These are phyloP conservation scores for Empis livida DNA, from an alignment of 2,888 invertebrate species.

Conservation along the genomic window DNA sequence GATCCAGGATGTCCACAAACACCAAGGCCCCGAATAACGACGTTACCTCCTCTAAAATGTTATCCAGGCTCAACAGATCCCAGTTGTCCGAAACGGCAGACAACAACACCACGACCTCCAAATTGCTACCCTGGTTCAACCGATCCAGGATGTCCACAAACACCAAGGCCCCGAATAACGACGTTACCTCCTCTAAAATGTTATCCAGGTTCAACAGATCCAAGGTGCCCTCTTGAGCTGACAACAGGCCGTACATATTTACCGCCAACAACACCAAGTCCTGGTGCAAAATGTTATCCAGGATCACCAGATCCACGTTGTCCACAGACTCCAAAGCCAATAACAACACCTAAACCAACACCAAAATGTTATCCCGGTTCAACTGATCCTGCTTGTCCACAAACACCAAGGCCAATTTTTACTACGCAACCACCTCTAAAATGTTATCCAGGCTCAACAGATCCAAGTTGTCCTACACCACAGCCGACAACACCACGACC, in stretches of 20 bases:
- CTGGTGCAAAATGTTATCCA: constrained; percentile 37
- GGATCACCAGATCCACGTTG: constrained; percentile 30
- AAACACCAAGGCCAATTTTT: constrained; percentile 7
- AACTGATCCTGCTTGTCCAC: constrained; percentile 25
- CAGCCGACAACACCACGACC: constrained; percentile 16
- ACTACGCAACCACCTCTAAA: constrained; percentile 16
- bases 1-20: constrained; percentile 12
- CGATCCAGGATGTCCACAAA: constrained; percentile 29
- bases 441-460: constrained; percentile 22
- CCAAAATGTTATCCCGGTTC: constrained; percentile 21
- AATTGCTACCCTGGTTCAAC: constrained; percentile 30
- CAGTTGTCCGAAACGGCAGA: constrained; percentile 27
- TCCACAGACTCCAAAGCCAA: constrained; percentile 12
- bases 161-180: neutral
- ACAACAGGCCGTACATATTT: neutral
- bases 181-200: constrained; percentile 20
- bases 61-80: constrained; percentile 26
- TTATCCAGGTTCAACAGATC: constrained; percentile 27
- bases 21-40: constrained; percentile 15
- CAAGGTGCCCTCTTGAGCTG: constrained; percentile 24
- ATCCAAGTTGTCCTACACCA: constrained; percentile 18
- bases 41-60: constrained; percentile 13
- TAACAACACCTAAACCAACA: constrained; percentile 27
- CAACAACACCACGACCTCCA: constrained; percentile 20
- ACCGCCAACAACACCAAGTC: constrained; percentile 24